Evolutionary conservation across 2,797 vertebrate genomes (phyloP), one percentile per base, ranked within the genome.

Genomic region (Enteromius radiatus): DNA sequence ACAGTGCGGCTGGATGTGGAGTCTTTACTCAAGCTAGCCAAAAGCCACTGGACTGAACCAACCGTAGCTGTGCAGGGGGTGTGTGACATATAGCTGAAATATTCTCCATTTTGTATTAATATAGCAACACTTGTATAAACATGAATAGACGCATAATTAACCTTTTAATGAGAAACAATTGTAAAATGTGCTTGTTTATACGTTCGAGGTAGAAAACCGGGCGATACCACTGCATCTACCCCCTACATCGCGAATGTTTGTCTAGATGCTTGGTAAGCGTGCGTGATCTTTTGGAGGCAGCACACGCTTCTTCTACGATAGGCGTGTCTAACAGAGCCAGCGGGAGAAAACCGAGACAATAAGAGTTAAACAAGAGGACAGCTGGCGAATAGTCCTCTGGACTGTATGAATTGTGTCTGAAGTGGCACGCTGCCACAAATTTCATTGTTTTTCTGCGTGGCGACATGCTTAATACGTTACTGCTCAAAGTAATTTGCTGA

Each of bases 21-120:
- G 68, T 68, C 83, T 81, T 82, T 64, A 69, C 75, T 65, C 89
- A 78, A 85, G 85, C 69, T 63, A 88, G 88, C 92, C 93, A 89
- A 92, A 92, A 91, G 90, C 86, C 91, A 80, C 81, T 76, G 83
- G 92, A 17, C 82, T 1, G 76, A 49, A 87, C 91, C 90, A 93
- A 80, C 3, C 7, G 5, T 1, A 17, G 33, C 21, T 23, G 21
- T 4, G 23, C 17, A 28, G 14, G 74, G 74, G 74, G 1, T 1
- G n/a, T 4, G 10, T 7, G 1, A 15, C 2, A 3, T 10, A 0
- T 6, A 17, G 4, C 3, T 2, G 10, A 49, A 49, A 21, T 17
- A 19, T 52, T 38, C 3, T 38, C 7, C 15, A 36, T 10, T 28
- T 73, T n/a, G 1, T 21, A 38, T 74, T 26, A 2, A 33, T 21